Evolutionary conservation across 2,888 invertebrate species (phyloP), one percentile per base, ranked within the genome.

Genomic region (Julus scandinavius): DNA sequence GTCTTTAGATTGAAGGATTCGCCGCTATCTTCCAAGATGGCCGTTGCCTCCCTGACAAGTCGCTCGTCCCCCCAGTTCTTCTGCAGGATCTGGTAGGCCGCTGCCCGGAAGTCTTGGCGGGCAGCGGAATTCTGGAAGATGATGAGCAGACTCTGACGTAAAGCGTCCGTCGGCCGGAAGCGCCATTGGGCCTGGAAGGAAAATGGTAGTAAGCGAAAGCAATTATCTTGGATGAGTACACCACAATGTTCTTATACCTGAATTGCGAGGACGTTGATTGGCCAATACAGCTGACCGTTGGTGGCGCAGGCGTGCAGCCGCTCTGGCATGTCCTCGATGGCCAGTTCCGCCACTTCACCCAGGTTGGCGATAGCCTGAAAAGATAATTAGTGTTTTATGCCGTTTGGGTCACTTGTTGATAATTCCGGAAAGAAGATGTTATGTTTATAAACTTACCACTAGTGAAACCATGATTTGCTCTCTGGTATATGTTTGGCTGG

Each of bases 231-330:
- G 29, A 29, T 29, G 29, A 29, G 29, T 29, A 29, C 29, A 29
- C 29, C 29, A 29, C 29, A 29, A 29, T 29, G 29, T 29, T 1
- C 29, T 72, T 11, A 15, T 83, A 83, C 83, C 83, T 83, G 83
- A 83, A 83, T 40, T 40, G 83, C 83, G 40, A 83, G 83, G n/a
- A 29, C 40, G 83, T 83, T 83, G 40, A 83, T 83, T 83, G 83
- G 83, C 83, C 83, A 83, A n/a, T 29, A 83, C 20, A 40, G 13
- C 13, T 29, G 38, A 4, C 40, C 83, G 9, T 29, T 38, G 38
- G 29, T 83, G 29, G 83, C 29, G 20, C 83, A 83, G 13, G 11
- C 40, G 20, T n/a, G 40, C 5, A 83, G 40, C 40, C 13, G 40
- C 20, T 29, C 13, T 13, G 83, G 29, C 15, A 83, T 15, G 83